Base-by-base conservation (phyloP, 2,797 vertebrate species). In the Meda fulgida region DNA sequence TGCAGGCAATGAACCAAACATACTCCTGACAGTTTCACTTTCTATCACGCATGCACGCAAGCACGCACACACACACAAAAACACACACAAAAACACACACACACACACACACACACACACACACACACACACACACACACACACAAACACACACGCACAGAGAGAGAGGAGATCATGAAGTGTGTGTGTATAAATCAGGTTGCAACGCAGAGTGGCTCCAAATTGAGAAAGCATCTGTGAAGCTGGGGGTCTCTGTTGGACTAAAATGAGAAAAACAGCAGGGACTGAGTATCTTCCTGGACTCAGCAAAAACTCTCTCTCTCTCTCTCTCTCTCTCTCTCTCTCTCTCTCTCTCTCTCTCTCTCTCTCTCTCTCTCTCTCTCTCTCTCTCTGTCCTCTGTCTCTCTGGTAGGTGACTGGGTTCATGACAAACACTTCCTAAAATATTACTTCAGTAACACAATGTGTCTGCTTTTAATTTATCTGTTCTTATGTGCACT, bases 221-320 rank as follows among this genome's bases (percentile, higher is more conserved):
- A 75, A 85, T 87, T 83, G 80, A 82, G 66, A 43, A 10, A 82
- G 73, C 10, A 48, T 86, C 65, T 81, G 65, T 51, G 82, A 77
- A 40, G 81, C 85, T 79, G 70, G 85, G 82, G 60, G 66, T 73
- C 88, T 84, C 86, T 89, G 84, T 79, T 85, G 86, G 85, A 84
- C 85, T 89, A 87, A 88, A 89, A 88, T 91, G 83, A 90, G 87
- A 91, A 90, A 91, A 90, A 70, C 88, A 87, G 89, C 88, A 88
- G 83, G 86, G 40, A 72, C 65, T 66, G 36, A 84, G 48, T 81
- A 85, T 88, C 58, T 81, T 70, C 83, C 80, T 85, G 83, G 40
- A 81, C 85, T 87, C 80, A 88, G 85, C 66, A 88, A 77, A 77
- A 86, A 66, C 76, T 60, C 82, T 66, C 67, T 75, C 81, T 65